Evolutionary conservation across 53 echinoderm and acorn worm species (phyloP).

Genomic region (Antedon mediterranea): DNA sequence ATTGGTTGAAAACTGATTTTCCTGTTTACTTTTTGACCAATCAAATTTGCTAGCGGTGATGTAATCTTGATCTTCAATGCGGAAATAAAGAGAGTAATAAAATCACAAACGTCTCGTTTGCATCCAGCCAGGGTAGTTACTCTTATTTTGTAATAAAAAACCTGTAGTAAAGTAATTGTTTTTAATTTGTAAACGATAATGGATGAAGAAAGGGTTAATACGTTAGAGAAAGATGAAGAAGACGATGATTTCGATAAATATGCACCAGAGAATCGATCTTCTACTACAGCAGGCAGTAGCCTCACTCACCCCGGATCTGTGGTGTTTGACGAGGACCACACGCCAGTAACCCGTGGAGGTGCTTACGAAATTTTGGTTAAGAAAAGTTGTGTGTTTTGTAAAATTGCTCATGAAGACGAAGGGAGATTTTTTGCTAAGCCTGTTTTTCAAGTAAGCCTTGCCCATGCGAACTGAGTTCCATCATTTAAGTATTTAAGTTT

Average conservation of each 20-base stretch:
- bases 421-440: conserved; percentile 22
- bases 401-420: conserved; percentile 50
- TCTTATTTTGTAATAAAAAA: too few species aligned
- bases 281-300: background rate
- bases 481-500: background rate
- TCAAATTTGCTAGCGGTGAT: background rate
- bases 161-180: background rate
- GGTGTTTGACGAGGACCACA: background rate
- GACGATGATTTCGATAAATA: background rate
- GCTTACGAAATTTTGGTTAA: conserved; percentile 11
- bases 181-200: background rate
- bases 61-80: background rate
- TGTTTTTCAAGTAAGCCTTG: conserved; percentile 41
- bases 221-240: background rate
- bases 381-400: conserved; percentile 78
- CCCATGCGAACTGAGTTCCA: too few species aligned
- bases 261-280: background rate
- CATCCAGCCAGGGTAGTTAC: background rate
- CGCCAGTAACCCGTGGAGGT: background rate
- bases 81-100: background rate
- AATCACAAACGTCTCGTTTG: background rate
- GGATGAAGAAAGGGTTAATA: background rate
- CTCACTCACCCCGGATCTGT: background rate
- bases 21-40: background rate
- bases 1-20: too few species aligned